Conservation (phyloP, 2,113 vertebrate species). For the Herpetotheres cachinnans region DNA sequence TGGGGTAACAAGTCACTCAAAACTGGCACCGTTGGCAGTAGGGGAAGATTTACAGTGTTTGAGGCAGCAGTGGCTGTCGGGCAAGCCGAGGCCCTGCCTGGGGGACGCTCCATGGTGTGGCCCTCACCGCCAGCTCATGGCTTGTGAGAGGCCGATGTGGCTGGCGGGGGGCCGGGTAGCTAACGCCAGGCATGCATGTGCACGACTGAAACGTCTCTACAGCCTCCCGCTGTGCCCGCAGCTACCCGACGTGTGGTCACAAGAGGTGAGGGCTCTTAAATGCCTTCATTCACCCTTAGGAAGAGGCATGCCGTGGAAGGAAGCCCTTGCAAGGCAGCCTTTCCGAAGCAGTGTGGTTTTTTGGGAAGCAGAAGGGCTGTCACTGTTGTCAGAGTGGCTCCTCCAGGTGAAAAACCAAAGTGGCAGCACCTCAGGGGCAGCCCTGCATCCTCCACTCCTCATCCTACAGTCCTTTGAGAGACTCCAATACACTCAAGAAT, state of each 20-base stretch:
- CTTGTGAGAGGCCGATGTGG: background rate
- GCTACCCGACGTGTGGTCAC: background rate
- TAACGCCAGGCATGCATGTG: background rate
- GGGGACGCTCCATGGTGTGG: background rate
- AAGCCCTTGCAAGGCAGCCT: background rate
- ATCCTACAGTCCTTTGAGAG: background rate
- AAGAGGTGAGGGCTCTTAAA: background rate
- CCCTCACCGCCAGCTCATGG: fast-evolving
- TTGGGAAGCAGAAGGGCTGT: background rate
- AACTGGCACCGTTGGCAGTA: fast-evolving
- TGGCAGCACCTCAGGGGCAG: background rate
- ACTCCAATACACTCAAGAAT: background rate
- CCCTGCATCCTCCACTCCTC: background rate
- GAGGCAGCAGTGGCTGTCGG: background rate
- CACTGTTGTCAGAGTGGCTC: background rate
- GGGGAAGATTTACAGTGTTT: background rate
- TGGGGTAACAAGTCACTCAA: background rate
- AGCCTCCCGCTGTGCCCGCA: background rate
- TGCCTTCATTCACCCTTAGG: background rate
- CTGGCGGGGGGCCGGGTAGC: fast-evolving
- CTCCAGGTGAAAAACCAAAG: background rate
- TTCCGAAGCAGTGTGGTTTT: background rate
- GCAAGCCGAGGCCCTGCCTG: background rate
- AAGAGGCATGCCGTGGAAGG: background rate
- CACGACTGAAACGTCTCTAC: background rate